Evolutionary conservation across 37 sponge, comb jelly and placozoan species (phyloP).

Genomic region (Tethya wilhelma): DNA sequence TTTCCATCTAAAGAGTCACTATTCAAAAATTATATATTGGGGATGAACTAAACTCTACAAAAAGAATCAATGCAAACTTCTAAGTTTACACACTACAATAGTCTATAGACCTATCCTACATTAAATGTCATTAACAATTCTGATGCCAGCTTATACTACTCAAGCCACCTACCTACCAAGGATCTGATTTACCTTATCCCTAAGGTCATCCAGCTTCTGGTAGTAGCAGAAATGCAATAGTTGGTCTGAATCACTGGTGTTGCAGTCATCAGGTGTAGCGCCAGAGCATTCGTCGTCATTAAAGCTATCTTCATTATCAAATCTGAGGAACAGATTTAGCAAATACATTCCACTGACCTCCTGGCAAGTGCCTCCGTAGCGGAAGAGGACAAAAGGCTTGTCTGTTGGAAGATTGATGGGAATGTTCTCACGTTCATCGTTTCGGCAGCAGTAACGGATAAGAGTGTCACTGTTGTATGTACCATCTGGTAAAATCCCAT

Average conservation of each 20-base stretch:
- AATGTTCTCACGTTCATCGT: slow-evolving; percentile 1
- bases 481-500: slow-evolving; percentile 16
- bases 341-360: background rate
- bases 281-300: background rate
- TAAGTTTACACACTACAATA: too few relatives aligned
- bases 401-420: slow-evolving; percentile 18
- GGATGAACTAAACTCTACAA: too few relatives aligned
- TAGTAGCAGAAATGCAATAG: slow-evolving; percentile 6
- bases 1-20: too few relatives aligned
- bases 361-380: background rate
- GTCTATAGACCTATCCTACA: too few relatives aligned
- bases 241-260: background rate
- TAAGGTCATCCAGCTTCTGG: too few relatives aligned
- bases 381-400: background rate
- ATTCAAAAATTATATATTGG: too few relatives aligned
- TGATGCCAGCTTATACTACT: too few relatives aligned
- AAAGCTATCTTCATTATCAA: slow-evolving; percentile 10
- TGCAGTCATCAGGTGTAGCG: background rate
- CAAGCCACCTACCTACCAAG: too few relatives aligned
- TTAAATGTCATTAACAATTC: too few relatives aligned
- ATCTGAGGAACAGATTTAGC: background rate
- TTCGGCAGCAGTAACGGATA: slow-evolving; percentile 34
- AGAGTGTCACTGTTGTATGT: slow-evolving; percentile 5
- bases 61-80: too few relatives aligned
- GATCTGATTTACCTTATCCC: too few relatives aligned